Conservation (phyloP, 2,888 invertebrate species). For the Ceraclea dissimilis region DNA sequence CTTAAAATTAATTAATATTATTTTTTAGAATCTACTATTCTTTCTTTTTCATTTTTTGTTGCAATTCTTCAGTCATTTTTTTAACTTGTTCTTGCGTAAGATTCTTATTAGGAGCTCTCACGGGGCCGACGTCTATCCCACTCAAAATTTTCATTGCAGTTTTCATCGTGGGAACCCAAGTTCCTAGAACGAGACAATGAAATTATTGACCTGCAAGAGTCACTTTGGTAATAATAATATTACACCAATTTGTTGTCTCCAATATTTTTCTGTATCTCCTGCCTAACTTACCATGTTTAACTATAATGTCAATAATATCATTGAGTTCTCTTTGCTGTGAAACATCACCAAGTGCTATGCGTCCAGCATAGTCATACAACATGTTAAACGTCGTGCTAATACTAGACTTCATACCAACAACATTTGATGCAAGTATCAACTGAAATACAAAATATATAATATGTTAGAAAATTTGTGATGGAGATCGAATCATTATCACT, state of each 20-base stretch:
- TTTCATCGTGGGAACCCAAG: not conserved
- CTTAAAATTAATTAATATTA: too few species aligned
- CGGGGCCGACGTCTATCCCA: not conserved
- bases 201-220: not conserved
- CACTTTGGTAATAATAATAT: too few species aligned
- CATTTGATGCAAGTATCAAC: not conserved
- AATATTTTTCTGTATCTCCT: not conserved
- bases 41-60: too few species aligned
- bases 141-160: not conserved
- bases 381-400: not conserved
- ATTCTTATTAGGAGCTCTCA: not conserved
- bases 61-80: not conserved
- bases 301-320: not conserved
- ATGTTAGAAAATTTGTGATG: too few species aligned
- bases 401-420: not conserved
- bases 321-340: not conserved
- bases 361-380: not conserved
- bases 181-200: not conserved
- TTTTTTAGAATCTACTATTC: too few species aligned
- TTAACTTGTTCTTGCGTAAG: not conserved
- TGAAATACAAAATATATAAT: not conserved
- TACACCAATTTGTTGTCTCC: too few species aligned
- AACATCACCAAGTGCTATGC: not conserved
- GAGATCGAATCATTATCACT: too few species aligned
- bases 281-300: not conserved